phyloP scores from a whole-genome alignment of 2,888 invertebrate species.

The Drosophila anomalata region DNA sequence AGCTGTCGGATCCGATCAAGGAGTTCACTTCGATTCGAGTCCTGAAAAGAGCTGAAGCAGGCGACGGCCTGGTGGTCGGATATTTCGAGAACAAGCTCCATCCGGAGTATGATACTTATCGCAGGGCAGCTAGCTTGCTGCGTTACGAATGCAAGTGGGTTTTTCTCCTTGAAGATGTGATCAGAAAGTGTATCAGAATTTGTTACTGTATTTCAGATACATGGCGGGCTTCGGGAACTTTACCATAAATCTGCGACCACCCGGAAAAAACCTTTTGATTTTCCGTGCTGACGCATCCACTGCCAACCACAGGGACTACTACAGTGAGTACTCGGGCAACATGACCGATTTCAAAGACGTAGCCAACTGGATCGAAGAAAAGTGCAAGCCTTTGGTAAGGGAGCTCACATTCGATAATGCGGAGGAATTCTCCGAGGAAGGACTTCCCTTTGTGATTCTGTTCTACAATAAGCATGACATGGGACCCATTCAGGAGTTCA shows the following conservation, averaged over 20 bases:
- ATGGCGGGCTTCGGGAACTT: slow-evolving; percentile 93
- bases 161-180: not conserved
- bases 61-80: slow-evolving; percentile 92
- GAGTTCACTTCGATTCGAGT: slow-evolving; percentile 89
- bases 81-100: slow-evolving; percentile 91
- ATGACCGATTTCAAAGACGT: slow-evolving; percentile 90
- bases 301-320: slow-evolving; percentile 87
- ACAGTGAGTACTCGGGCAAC: slow-evolving; percentile 90
- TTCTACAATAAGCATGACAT: slow-evolving; percentile 93
- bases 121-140: slow-evolving; percentile 90
- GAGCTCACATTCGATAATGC: slow-evolving; percentile 99
- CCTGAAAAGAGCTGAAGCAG: slow-evolving; percentile 88
- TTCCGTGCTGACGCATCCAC: slow-evolving; percentile 90
- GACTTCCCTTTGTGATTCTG: slow-evolving; percentile 96
- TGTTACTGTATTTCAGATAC: slow-evolving; percentile 85
- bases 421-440: slow-evolving; percentile 98
- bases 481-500: slow-evolving; percentile 91
- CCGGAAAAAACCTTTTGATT: slow-evolving; percentile 85
- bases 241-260: slow-evolving; percentile 80
- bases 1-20: slow-evolving; percentile 91
- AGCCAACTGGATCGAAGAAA: slow-evolving; percentile 92
- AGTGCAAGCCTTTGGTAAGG: slow-evolving; percentile 96
- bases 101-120: slow-evolving; percentile 90
- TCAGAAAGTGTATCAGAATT: not conserved
- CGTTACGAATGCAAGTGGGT: slow-evolving; percentile 91